A percentile compares a stretch with the other conserved stretches of the same genome.
Conservation (phyloP, 1,140 invertebrate genomes). For the Leptinotarsa undecemlineata region DNA sequence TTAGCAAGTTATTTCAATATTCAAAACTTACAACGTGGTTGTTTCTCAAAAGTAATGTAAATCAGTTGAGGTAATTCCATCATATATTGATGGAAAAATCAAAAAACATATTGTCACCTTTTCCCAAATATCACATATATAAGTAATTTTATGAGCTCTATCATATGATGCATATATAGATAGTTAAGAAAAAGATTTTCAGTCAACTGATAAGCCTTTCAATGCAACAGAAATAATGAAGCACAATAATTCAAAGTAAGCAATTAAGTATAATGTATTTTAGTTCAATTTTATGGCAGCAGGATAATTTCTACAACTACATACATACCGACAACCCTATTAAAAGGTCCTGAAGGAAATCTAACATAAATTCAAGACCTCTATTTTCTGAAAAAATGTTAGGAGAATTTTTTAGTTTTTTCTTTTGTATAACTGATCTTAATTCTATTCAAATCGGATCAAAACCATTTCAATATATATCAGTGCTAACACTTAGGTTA, state of each 20-base stretch:
- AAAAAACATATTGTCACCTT: no score
- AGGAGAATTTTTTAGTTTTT: background rate
- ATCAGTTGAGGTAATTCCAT: no score
- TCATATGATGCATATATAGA: no score
- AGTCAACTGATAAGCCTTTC: no score
- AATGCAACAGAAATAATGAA: background rate
- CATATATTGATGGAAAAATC: no score
- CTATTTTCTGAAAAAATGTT: constrained; percentile 1
- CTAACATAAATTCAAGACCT: background rate
- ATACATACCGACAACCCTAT: constrained; percentile 32
- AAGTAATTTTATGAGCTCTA: no score
- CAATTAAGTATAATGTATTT: background rate
- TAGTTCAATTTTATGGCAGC: background rate
- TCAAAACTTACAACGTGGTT: no score
- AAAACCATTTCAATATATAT: background rate
- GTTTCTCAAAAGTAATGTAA: no score
- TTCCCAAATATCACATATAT: no score
- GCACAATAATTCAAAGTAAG: background rate
- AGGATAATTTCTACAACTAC: constrained; percentile 28
- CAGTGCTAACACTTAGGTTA: constrained; percentile 42
- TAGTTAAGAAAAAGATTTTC: no score
- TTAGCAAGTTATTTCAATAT: no score
- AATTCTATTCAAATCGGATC: background rate
- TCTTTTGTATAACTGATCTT: background rate
- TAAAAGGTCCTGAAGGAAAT: constrained; percentile 21